phyloP scores from a whole-genome alignment of 2,797 vertebrate genomes.

The Lepidocolaptes lacrymiger region DNA sequence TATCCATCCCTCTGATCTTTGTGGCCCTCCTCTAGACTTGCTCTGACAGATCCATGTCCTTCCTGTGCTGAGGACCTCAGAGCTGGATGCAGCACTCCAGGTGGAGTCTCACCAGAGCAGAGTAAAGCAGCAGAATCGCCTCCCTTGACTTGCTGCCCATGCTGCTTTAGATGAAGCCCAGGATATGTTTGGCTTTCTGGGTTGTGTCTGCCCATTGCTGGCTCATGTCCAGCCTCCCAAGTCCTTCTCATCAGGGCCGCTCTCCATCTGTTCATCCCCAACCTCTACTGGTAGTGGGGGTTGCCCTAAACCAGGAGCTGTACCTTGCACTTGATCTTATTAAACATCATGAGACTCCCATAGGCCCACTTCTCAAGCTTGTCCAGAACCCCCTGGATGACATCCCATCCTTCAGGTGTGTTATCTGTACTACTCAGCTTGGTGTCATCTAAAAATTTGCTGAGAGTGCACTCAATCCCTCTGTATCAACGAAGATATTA shows the following conservation, averaged over 20 bases:
- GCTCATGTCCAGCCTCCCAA: not conserved
- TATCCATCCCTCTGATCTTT: not conserved
- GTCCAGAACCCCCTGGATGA: not conserved
- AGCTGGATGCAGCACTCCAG: not conserved
- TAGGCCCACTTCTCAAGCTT: not conserved
- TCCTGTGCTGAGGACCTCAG: not conserved
- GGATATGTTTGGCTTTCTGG: not conserved
- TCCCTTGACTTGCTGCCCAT: not conserved
- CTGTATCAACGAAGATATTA: not conserved
- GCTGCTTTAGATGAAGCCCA: not conserved
- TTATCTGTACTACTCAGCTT: not conserved
- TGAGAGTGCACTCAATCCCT: accelerated
- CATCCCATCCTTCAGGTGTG: not conserved
- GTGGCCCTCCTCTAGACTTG: not conserved
- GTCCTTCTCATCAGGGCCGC: not conserved
- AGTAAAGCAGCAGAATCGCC: not conserved
- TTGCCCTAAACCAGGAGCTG: not conserved
- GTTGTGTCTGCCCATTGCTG: not conserved
- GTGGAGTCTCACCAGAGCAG: not conserved
- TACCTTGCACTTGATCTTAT: not conserved
- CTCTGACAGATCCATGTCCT: not conserved
- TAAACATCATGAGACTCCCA: not conserved
- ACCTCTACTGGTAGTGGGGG: accelerated
- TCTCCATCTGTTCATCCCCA: not conserved
- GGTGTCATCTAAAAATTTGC: not conserved